Conservation (phyloP, 1,140 invertebrate species). For the Eumaeus atala region DNA sequence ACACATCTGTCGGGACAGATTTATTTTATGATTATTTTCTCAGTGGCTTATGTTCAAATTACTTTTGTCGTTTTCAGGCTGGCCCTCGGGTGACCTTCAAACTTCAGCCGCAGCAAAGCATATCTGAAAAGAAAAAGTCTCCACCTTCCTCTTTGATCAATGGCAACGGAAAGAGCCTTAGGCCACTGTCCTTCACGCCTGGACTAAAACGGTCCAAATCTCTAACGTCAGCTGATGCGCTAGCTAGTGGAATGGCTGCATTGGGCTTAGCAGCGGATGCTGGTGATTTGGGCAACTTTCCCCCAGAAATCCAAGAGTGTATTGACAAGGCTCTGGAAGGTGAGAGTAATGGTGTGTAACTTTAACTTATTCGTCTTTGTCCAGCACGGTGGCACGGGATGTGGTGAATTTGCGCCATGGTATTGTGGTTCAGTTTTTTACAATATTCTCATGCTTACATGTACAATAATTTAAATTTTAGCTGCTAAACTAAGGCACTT, state of each 20-base stretch:
- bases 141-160: conserved; percentile 56
- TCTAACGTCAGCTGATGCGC: conserved; percentile 81
- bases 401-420: conserved; percentile 9
- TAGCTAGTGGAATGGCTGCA: conserved; percentile 77
- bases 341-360: conserved; percentile 41
- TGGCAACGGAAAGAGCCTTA: conserved; percentile 55
- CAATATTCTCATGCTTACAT: too few relatives aligned
- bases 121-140: conserved; percentile 67
- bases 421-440: conserved; percentile 12
- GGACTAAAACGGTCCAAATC: conserved; percentile 88
- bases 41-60: too few relatives aligned
- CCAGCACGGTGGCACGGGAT: conserved; percentile 27
- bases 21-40: too few relatives aligned
- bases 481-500: too few relatives aligned
- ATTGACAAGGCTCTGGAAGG: conserved; percentile 82
- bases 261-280: conserved; percentile 78
- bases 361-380: conserved; percentile 25
- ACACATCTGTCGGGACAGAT: too few relatives aligned
- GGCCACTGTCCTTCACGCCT: conserved; percentile 62
- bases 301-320: conserved; percentile 80
- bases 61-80: conserved; percentile 29
- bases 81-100: conserved; percentile 76
- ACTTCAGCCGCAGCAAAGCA: conserved; percentile 60
- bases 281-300: conserved; percentile 83
- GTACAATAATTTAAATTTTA: too few relatives aligned